These are phyloP conservation scores for Aepyceros melampus DNA, from an alignment of 2,113 vertebrate species.

Conservation along the genomic window DNA sequence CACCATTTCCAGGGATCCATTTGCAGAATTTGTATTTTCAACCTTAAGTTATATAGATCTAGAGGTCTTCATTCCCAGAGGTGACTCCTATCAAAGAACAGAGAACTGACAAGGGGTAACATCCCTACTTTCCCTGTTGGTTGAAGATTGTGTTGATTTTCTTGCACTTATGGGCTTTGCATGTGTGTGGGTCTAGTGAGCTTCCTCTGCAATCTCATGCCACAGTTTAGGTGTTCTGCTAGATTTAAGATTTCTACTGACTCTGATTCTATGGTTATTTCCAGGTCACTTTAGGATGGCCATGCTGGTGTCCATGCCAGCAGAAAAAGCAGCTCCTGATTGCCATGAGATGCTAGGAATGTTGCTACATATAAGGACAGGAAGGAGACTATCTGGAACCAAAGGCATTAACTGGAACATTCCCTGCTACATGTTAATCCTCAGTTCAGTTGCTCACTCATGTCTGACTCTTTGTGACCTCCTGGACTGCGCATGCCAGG, in stretches of 20 bases:
- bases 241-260: neutral
- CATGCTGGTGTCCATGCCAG: neutral
- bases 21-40: neutral
- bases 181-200: neutral
- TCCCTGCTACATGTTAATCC: neutral
- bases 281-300: neutral
- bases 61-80: neutral
- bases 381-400: neutral
- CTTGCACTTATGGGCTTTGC: neutral
- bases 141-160: neutral
- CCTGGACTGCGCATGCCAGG: neutral
- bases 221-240: neutral
- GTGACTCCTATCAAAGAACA: neutral
- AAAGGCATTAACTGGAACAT: neutral
- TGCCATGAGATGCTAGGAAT: neutral
- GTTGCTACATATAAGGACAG: neutral
- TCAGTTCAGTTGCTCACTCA: fast-evolving
- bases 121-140: neutral
- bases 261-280: neutral
- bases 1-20: neutral
- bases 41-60: neutral
- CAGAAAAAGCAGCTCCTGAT: neutral
- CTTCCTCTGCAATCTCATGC: neutral
- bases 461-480: neutral
- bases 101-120: neutral